A percentile compares a stretch with the other conserved stretches of the same genome.
Evolutionary conservation across 1,140 invertebrate species (phyloP).

Genomic region (Drosophila parabipectinata): DNA sequence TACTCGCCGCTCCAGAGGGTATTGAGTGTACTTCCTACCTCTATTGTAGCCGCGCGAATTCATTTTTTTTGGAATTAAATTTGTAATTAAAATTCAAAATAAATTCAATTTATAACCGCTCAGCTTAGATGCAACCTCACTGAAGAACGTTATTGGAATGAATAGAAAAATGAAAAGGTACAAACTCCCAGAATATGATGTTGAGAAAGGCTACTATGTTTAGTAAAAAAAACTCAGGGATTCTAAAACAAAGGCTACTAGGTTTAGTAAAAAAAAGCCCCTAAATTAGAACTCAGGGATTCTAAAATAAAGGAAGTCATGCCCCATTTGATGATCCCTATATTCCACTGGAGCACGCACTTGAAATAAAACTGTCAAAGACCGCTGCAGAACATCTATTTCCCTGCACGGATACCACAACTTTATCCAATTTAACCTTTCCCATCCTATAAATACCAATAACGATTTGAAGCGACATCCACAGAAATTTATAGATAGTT

Average conservation of each 20-base stretch:
- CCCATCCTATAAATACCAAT: slow-evolving; percentile 39
- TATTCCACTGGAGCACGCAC: slow-evolving; percentile 42
- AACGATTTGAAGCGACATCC: slow-evolving; percentile 44
- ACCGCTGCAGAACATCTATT: slow-evolving; percentile 16
- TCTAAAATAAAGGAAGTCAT: slow-evolving; percentile 33
- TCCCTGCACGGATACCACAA: slow-evolving; percentile 2
- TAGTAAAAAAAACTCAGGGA: background rate
- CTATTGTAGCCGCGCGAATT: too few relatives aligned
- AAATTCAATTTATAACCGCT: background rate
- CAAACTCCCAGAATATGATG: background rate
- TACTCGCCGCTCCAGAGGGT: too few relatives aligned
- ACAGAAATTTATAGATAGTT: slow-evolving; percentile 55
- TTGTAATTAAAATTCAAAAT: too few relatives aligned
- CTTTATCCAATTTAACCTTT: slow-evolving; percentile 35
- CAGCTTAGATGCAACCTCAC: background rate
- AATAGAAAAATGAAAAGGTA: background rate
- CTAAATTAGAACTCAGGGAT: background rate
- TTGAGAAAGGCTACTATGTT: background rate
- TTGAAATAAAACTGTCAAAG: slow-evolving; percentile 48
- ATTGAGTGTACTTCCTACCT: too few relatives aligned
- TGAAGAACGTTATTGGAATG: background rate
- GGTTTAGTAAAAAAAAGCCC: background rate
- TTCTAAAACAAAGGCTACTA: background rate
- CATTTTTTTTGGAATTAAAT: too few relatives aligned
- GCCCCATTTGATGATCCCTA: slow-evolving; percentile 25